phyloP scores from a whole-genome alignment of 2,888 invertebrate species.

The Lepeophtheirus nordmannii region DNA sequence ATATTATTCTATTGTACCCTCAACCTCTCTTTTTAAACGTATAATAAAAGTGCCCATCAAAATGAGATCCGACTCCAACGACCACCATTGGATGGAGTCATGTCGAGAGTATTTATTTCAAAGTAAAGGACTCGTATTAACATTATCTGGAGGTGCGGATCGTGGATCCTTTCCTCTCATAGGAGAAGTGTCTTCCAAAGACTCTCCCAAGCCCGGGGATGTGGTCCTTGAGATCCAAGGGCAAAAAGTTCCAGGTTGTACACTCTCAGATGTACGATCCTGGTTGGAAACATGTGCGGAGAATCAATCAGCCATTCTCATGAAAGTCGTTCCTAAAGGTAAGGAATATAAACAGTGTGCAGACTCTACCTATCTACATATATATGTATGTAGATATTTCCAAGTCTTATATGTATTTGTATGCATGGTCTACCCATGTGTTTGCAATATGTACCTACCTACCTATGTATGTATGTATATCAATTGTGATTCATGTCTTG shows the following conservation, averaged over 20 bases:
- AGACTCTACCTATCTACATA: no score
- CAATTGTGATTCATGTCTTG: no score
- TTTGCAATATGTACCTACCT: no score
- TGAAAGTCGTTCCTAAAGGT: slow-evolving; percentile 6
- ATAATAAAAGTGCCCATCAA: no score
- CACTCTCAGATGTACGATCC: neutral
- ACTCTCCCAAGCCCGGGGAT: neutral
- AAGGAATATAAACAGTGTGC: neutral
- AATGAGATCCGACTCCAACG: neutral
- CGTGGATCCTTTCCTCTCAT: neutral
- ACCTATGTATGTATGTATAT: no score
- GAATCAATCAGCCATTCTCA: neutral
- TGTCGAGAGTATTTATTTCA: neutral
- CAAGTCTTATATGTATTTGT: no score
- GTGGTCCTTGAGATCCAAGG: neutral
- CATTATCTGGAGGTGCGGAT: neutral
- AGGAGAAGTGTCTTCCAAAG: neutral
- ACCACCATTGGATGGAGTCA: neutral
- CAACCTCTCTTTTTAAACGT: neutral
- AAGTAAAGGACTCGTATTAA: neutral
- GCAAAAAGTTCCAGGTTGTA: slow-evolving; percentile 1
- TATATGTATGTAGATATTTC: no score
- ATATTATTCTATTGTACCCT: neutral
- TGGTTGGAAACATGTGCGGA: neutral
- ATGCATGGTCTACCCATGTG: no score